These are phyloP conservation scores for Campoletis raptor DNA, from an alignment of 2,888 invertebrate genomes.

Conservation along the genomic window DNA sequence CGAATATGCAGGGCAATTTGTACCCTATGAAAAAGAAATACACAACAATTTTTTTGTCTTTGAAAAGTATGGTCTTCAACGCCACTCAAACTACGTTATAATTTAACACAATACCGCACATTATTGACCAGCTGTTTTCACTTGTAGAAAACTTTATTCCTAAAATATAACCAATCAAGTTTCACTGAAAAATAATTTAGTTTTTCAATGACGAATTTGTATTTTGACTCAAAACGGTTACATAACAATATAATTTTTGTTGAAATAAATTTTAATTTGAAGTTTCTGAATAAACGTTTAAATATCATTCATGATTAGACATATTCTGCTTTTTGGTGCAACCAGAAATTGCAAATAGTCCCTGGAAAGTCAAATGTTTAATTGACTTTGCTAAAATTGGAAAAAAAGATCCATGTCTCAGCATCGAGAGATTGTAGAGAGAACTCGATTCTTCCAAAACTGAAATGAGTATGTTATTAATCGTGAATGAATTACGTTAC, in stretches of 20 bases:
- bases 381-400: neutral
- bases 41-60: neutral
- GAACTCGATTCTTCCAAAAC: neutral
- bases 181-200: neutral
- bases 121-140: neutral
- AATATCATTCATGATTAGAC: too few relatives aligned
- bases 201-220: neutral
- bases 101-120: neutral
- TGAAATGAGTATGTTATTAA: neutral
- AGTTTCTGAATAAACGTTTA: too few relatives aligned
- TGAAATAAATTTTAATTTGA: too few relatives aligned
- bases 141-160: neutral
- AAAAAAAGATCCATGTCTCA: neutral
- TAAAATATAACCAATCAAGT: neutral
- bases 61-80: neutral
- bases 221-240: neutral
- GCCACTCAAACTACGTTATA: neutral
- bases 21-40: neutral
- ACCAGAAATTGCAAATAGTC: neutral
- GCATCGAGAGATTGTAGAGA: too few relatives aligned
- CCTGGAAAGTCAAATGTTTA: too few relatives aligned
- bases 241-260: too few relatives aligned
- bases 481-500: conserved; percentile 50
- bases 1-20: neutral
- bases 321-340: too few relatives aligned